A percentile compares a stretch with the other conserved stretches of the same genome.
phyloP scores from a whole-genome alignment of 2,797 vertebrate species.

The Stomatorhinus walkeri region DNA sequence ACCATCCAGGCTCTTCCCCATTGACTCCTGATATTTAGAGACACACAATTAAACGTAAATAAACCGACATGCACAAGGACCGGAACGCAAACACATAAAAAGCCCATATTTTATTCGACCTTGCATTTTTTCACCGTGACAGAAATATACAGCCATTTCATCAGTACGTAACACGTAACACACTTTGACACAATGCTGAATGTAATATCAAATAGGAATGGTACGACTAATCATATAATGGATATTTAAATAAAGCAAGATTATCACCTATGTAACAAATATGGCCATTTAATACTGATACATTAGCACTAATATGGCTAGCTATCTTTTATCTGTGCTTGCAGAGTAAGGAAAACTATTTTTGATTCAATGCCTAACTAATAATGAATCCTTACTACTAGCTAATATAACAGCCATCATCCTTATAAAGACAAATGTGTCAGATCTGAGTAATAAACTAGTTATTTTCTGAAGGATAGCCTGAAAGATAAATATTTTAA shows the following conservation, averaged over 20 bases:
- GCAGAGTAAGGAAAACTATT: not conserved
- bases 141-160: not conserved
- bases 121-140: not conserved
- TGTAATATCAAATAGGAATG: not conserved
- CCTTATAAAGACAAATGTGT: not conserved
- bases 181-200: not conserved
- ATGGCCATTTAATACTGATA: not conserved
- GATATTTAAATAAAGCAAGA: not conserved
- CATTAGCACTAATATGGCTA: not conserved
- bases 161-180: not conserved
- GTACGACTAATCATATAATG: not conserved
- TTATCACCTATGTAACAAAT: not conserved
- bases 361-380: not conserved
- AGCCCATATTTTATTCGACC: not conserved
- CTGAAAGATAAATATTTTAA: not conserved
- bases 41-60: not conserved
- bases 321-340: not conserved
- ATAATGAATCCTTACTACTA: not conserved
- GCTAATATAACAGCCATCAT: not conserved
- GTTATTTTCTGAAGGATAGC: not conserved
- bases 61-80: not conserved
- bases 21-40: slow-evolving; percentile 71
- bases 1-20: slow-evolving; percentile 88
- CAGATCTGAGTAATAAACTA: not conserved
- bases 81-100: not conserved